These are phyloP conservation scores for Stigmatopora argus DNA, from an alignment of 2,113 vertebrate genomes.

Conservation along the genomic window DNA sequence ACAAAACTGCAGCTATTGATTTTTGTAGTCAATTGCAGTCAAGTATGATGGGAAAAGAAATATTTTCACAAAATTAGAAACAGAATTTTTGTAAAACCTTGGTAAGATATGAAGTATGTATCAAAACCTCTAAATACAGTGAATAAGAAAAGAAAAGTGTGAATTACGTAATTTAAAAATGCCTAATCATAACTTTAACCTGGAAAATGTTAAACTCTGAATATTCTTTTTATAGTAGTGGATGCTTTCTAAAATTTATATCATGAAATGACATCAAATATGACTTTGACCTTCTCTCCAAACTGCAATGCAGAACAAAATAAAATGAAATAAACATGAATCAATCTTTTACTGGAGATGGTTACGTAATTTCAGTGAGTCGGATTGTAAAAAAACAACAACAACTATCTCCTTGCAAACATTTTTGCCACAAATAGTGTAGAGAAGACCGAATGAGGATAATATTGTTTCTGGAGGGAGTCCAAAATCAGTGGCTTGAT, in stretches of 20 bases:
- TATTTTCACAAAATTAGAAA: background rate
- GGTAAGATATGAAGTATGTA: background rate
- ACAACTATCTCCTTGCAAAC: constrained; percentile 16
- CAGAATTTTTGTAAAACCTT: background rate
- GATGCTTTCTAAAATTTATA: background rate
- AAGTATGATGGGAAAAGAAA: background rate
- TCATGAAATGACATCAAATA: background rate
- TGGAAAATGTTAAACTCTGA: background rate
- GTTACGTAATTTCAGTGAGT: constrained; percentile 2
- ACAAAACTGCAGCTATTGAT: background rate
- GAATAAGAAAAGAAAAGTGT: background rate
- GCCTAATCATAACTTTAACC: background rate
- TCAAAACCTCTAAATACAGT: background rate
- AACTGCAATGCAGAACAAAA: background rate
- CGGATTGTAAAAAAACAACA: background rate
- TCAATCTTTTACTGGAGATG: background rate
- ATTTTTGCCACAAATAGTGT: constrained; percentile 16
- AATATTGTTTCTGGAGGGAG: constrained; percentile 48
- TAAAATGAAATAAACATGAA: background rate
- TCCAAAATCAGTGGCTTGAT: constrained; percentile 50
- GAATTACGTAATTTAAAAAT: background rate
- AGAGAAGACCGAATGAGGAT: constrained; percentile 14
- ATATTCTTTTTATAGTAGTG: background rate
- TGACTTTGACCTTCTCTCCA: background rate
- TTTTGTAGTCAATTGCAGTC: background rate